Base-by-base conservation (phyloP, 1,140 invertebrate species). In the Cotesia glomerata region DNA sequence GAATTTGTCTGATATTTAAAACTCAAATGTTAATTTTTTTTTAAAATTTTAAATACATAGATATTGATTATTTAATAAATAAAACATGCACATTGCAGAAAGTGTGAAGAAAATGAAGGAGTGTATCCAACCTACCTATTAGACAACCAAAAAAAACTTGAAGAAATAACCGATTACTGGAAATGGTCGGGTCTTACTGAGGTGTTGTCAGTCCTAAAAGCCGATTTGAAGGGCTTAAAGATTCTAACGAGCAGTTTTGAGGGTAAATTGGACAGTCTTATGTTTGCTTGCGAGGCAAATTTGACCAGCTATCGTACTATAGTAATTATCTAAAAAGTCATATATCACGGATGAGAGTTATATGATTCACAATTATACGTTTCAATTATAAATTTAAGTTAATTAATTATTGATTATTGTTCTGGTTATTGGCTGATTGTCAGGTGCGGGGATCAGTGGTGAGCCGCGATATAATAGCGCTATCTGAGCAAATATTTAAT, bases 401-500 rank as follows among this genome's bases (percentile, higher is more conserved):
- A 26, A 26, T 26, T 26, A 26, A 26, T 26, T 26, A 26, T 26
- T 26, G 26, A 26, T 26, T 26, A 26, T 26, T 26, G 26, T 26
- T 26, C 26, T 26, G 26, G 26, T 26, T 26, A 26, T 26, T 26
- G 26, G 26, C 1, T 26, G 35, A 18, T 61, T 34, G 2, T 72
- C 8, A 89, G 88, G 84, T 89, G 51, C 85, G 87, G 75, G 90
- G 90, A n/a, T 89, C 91, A n/a, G 88, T 94, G 54, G 89, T 92
- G 5, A 90, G 89, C 58, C 92, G 91, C 80, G 93, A 94, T 82
- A 81, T 94, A 54, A 90, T 88, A 54, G 91, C 92, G 1, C 88
- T 95, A 64, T 90, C 92, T 13, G 91, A 94, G 80, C 93, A 95
- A 81, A 84, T 94, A 69, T 90, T 93, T 72, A 91, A 91, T 73